phyloP scores from a whole-genome alignment of 1,140 invertebrate genomes.

The Liolophura sinensis region DNA sequence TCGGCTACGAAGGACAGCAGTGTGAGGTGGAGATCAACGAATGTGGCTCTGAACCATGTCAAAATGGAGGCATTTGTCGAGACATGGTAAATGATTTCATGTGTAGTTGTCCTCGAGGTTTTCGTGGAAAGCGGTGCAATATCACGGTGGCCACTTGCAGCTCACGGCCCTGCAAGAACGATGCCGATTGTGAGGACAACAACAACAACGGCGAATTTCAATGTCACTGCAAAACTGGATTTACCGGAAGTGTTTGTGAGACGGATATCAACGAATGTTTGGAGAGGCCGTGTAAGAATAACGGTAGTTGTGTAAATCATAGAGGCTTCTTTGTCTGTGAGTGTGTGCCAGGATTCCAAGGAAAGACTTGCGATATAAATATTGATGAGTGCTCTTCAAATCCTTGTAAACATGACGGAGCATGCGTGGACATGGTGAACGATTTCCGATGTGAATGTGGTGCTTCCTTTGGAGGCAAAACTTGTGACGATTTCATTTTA shows the following conservation, averaged over 20 bases:
- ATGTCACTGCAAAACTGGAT: slow-evolving; percentile 62
- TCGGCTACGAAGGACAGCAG: slow-evolving; percentile 17
- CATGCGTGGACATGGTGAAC: neutral
- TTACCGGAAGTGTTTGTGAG: slow-evolving; percentile 69
- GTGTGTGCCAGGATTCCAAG: slow-evolving; percentile 71
- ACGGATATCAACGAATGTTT: slow-evolving; percentile 88
- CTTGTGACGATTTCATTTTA: neutral
- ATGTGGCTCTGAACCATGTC: neutral
- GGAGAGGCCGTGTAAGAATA: slow-evolving; percentile 59
- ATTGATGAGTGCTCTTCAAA: neutral
- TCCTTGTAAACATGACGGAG: neutral
- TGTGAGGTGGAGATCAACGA: slow-evolving; percentile 24
- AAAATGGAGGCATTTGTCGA: neutral
- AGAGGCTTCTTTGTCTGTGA: slow-evolving; percentile 44
- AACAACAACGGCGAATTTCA: slow-evolving; percentile 54
- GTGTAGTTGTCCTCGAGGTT: neutral
- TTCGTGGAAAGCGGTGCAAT: neutral
- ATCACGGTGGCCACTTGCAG: neutral
- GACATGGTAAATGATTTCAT: neutral
- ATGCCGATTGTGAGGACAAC: slow-evolving; percentile 26
- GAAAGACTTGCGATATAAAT: neutral
- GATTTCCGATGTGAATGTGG: neutral
- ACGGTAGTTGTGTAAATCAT: slow-evolving; percentile 51
- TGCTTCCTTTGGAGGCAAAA: neutral
- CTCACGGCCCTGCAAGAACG: neutral